Conservation (phyloP, 2,113 vertebrate species). For the Xiphophorus couchianus region DNA sequence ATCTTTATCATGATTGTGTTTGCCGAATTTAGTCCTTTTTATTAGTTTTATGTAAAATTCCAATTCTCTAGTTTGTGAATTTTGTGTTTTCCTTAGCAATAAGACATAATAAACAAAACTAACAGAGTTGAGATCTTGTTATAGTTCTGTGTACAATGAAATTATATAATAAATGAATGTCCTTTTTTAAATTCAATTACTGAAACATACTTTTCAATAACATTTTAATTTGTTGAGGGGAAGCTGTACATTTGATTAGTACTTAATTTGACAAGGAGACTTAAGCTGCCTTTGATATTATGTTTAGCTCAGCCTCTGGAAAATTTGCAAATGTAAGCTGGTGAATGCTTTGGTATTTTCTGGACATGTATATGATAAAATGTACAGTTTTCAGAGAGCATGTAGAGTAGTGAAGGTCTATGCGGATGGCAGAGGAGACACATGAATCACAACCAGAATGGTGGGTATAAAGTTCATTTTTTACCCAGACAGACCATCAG, state of each 20-base stretch:
- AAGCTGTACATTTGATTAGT: neutral
- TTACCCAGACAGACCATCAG: conserved; percentile 79
- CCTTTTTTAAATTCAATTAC: too few species aligned
- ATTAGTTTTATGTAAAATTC: too few species aligned
- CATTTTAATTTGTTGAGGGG: neutral
- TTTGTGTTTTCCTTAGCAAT: too few species aligned
- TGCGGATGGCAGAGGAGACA: conserved; percentile 38
- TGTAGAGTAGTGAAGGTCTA: conserved; percentile 18
- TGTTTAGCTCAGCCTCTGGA: neutral
- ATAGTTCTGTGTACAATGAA: too few species aligned
- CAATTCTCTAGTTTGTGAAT: too few species aligned
- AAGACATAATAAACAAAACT: too few species aligned
- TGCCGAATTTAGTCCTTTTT: too few species aligned
- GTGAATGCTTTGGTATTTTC: conserved; percentile 35
- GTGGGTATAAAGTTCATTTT: conserved; percentile 77
- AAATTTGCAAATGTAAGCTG: conserved; percentile 5
- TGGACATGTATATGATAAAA: conserved; percentile 46
- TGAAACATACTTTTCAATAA: too few species aligned
- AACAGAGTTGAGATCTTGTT: too few species aligned
- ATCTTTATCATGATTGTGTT: too few species aligned
- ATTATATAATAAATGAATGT: neutral
- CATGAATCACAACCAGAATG: conserved; percentile 73
- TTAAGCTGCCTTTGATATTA: conserved; percentile 11
- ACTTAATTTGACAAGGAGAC: neutral
- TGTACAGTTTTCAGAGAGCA: conserved; percentile 51